A percentile compares a stretch with the other conserved stretches of the same genome.
Evolutionary conservation across 2,888 invertebrate genomes (phyloP).

Genomic region (Idaea straminata): DNA sequence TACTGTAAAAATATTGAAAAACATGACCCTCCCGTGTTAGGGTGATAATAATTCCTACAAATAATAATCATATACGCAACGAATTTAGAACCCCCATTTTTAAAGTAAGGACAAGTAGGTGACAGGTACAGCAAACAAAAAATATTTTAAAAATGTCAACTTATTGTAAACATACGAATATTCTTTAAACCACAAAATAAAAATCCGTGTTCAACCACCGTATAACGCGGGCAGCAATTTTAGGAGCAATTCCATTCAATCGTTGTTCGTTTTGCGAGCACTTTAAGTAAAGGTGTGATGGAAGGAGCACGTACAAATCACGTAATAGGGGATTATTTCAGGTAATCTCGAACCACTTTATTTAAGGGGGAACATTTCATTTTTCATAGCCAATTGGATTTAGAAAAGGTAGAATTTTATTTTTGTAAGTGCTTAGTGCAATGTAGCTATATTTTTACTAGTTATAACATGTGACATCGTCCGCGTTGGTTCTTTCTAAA

Average conservation of each 20-base stretch:
- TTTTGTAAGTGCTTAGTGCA: not conserved
- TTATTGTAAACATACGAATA: not conserved
- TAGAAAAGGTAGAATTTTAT: slow-evolving; percentile 7
- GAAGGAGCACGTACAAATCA: slow-evolving; percentile 28
- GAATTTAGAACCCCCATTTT: no score
- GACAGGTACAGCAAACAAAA: no score
- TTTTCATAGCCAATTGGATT: not conserved
- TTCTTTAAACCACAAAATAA: not conserved
- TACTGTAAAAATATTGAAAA: no score
- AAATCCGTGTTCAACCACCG: slow-evolving; percentile 21
- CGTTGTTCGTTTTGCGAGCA: slow-evolving; percentile 23
- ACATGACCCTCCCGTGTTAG: no score
- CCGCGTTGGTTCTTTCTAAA: no score
- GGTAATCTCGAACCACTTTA: slow-evolving; percentile 31
- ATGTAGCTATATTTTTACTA: no score
- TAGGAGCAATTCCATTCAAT: slow-evolving; percentile 37
- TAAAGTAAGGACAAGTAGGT: no score
- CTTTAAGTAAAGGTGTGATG: slow-evolving; percentile 37
- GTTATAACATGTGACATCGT: no score
- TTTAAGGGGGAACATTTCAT: slow-evolving; percentile 15
- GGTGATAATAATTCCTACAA: no score
- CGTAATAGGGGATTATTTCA: slow-evolving; percentile 32
- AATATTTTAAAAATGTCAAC: no score
- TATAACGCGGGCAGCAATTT: slow-evolving; percentile 24
- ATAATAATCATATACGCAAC: no score